phyloP scores from a whole-genome alignment of 2,888 invertebrate genomes.

The Hedya salicella region DNA sequence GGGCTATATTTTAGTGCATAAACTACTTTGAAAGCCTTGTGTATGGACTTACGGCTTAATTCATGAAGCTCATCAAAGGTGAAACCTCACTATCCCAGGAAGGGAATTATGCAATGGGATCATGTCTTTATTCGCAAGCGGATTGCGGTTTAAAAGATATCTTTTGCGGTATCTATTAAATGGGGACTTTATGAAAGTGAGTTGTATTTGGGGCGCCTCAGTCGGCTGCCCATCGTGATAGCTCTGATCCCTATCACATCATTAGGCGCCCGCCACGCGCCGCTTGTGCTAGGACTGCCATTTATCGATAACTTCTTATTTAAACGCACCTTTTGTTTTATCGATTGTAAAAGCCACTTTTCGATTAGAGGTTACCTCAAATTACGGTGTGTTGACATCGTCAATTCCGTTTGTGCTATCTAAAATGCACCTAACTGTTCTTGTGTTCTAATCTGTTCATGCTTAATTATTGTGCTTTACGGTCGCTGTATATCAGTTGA shows the following conservation, averaged over 20 bases:
- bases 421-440: background rate
- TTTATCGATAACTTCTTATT: constrained; percentile 36
- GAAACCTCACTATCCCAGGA: constrained; percentile 15
- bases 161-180: constrained; percentile 11
- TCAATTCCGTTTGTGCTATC: background rate
- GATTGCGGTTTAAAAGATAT: constrained; percentile 16
- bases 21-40: background rate
- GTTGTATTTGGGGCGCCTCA: constrained; percentile 9
- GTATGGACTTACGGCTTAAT: constrained; percentile 14
- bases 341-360: constrained; percentile 2
- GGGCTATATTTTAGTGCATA: constrained; percentile 1
- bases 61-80: constrained; percentile 17
- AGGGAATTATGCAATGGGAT: constrained; percentile 13
- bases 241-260: constrained; percentile 57
- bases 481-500: background rate
- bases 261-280: constrained; percentile 44
- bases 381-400: background rate
- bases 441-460: no score
- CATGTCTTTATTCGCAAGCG: constrained; percentile 3
- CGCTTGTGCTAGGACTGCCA: constrained; percentile 33
- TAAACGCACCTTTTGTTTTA: constrained; percentile 23
- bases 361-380: background rate
- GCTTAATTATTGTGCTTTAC: no score
- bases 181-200: constrained; percentile 10
- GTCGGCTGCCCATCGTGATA: constrained; percentile 64